Conservation (phyloP, 2,888 invertebrate genomes). For the Rhingia rostrata region DNA sequence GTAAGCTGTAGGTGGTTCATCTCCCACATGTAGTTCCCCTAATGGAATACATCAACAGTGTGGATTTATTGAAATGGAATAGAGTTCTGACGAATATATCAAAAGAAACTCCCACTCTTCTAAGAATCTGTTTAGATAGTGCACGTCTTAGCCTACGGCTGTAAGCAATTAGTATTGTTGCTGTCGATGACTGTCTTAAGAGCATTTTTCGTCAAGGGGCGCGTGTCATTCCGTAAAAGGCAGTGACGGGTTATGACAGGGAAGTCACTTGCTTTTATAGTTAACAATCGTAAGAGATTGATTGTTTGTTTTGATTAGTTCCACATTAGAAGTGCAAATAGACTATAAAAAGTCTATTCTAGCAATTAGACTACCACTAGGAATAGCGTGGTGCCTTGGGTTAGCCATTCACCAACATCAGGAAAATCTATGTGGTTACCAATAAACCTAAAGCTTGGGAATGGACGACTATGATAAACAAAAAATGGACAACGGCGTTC, state of each 20-base stretch:
- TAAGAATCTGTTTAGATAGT: background rate
- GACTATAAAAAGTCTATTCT: too few species aligned
- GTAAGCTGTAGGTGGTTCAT: constrained; percentile 13
- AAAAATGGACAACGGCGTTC: too few species aligned
- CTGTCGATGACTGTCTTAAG: background rate
- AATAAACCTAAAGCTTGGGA: too few species aligned
- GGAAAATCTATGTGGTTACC: too few species aligned
- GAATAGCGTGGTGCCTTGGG: too few species aligned
- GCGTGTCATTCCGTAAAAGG: background rate
- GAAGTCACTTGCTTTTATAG: background rate
- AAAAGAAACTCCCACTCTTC: background rate
- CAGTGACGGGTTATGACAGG: background rate
- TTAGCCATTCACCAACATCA: too few species aligned
- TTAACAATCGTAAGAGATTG: background rate
- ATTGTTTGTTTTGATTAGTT: too few species aligned
- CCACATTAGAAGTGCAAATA: too few species aligned
- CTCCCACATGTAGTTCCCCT: background rate
- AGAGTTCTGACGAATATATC: background rate
- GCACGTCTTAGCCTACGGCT: background rate
- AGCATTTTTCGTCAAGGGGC: background rate
- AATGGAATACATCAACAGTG: constrained; percentile 6
- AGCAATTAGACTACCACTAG: too few species aligned
- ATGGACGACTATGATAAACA: too few species aligned
- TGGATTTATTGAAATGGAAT: constrained; percentile 2
- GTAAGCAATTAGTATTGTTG: background rate